Evolutionary conservation across 2,113 vertebrate species (phyloP).

Genomic region (Turdus rufiventris): DNA sequence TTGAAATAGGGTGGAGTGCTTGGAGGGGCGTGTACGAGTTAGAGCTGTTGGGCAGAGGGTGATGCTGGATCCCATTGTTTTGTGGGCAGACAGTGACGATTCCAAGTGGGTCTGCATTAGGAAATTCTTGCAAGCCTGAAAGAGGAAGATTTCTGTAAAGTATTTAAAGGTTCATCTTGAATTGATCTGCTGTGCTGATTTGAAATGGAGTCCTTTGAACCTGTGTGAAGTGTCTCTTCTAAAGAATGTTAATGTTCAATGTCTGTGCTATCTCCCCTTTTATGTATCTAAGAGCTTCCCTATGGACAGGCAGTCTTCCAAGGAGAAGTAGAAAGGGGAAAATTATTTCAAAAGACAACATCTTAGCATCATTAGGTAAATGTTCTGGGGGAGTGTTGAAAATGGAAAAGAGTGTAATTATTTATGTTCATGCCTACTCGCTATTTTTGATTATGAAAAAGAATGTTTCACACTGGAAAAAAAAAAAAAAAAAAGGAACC

Average conservation of each 20-base stretch:
- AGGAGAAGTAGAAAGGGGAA: neutral
- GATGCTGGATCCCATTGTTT: neutral
- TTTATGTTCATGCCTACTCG: neutral
- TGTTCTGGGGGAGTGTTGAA: neutral
- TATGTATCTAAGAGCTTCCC: neutral
- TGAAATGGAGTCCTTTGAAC: neutral
- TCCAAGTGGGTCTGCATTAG: neutral
- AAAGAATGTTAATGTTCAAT: neutral
- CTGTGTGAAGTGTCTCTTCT: neutral
- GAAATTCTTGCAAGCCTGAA: neutral
- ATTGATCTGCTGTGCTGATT: neutral
- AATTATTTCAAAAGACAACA: neutral
- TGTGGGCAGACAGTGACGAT: neutral
- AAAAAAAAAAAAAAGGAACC: neutral
- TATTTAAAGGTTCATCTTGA: neutral
- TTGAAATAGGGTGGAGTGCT: neutral
- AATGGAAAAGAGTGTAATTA: neutral
- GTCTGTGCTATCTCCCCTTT: neutral
- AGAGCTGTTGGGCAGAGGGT: rapidly evolving
- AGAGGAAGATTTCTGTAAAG: neutral
- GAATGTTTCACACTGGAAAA: neutral
- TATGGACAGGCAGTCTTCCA: neutral
- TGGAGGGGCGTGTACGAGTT: neutral
- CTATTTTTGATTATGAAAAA: neutral
- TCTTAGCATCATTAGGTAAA: neutral